A percentile compares a stretch with the other conserved stretches of the same genome.
phyloP scores from a whole-genome alignment of 2,888 invertebrate species.

The Temnothorax rugatulus region DNA sequence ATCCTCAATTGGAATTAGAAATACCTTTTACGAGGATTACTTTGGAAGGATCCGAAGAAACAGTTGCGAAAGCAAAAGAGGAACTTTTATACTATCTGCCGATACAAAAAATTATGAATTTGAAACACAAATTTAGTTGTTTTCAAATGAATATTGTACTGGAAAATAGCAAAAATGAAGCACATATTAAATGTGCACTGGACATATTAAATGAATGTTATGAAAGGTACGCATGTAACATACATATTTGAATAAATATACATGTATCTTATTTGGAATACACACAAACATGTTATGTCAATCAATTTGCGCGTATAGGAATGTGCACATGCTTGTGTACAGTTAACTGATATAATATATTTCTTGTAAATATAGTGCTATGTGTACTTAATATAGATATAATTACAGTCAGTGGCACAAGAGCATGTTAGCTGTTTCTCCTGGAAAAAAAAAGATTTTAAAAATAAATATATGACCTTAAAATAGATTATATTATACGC shows the following conservation, averaged over 20 bases:
- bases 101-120: conserved; percentile 60
- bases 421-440: no score
- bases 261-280: neutral
- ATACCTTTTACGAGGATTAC: conserved; percentile 73
- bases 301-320: no score
- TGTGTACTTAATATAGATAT: no score
- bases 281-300: neutral
- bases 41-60: conserved; percentile 74
- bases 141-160: conserved; percentile 76
- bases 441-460: no score
- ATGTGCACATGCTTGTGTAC: neutral
- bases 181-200: conserved; percentile 78
- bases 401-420: no score
- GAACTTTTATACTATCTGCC: conserved; percentile 71
- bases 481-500: no score
- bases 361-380: no score
- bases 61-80: conserved; percentile 69
- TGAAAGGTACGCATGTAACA: conserved; percentile 73
- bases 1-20: conserved; percentile 73
- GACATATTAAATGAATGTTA: conserved; percentile 81
- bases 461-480: no score
- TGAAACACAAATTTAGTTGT: conserved; percentile 70
- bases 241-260: neutral
- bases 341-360: no score
- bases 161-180: conserved; percentile 67